phyloP scores from a whole-genome alignment of 2,113 vertebrate genomes.

The Semnornis frantzii region DNA sequence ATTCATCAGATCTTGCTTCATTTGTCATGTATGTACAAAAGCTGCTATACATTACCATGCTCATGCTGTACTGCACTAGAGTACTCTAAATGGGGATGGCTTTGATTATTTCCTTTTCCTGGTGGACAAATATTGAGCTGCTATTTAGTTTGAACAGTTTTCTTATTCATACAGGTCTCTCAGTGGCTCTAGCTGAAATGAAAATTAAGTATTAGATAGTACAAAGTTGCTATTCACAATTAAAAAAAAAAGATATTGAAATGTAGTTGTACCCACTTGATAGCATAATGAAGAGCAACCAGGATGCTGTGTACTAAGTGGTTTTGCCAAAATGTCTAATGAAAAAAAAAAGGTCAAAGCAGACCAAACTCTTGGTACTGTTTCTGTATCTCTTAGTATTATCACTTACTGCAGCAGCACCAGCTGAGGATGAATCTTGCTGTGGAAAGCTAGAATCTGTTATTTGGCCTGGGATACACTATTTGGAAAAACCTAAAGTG shows the following conservation, averaged over 20 bases:
- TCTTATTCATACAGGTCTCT: not conserved
- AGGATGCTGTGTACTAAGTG: not conserved
- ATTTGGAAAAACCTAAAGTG: not conserved
- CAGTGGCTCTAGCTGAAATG: not conserved
- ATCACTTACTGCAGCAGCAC: not conserved
- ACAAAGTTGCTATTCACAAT: not conserved
- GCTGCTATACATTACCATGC: slow-evolving; percentile 15
- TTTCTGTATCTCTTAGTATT: not conserved
- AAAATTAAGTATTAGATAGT: not conserved
- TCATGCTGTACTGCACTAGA: not conserved
- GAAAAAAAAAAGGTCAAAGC: not conserved
- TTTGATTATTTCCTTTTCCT: slow-evolving; percentile 36
- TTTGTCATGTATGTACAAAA: slow-evolving; percentile 42
- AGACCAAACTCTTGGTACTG: not conserved
- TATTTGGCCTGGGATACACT: not conserved
- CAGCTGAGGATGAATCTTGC: not conserved
- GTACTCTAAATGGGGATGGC: not conserved
- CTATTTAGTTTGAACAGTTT: slow-evolving; percentile 5
- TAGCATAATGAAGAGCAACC: not conserved
- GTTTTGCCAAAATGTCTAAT: not conserved
- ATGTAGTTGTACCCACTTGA: not conserved
- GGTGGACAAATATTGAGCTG: not conserved
- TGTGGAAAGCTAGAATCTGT: not conserved
- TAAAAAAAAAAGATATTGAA: not conserved
- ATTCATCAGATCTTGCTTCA: slow-evolving; percentile 54